Percentiles rank a stretch among this genome's conserved stretches.
These are phyloP conservation scores for Meandrusa payeni DNA, from an alignment of 2,888 invertebrate species.

Conservation along the genomic window DNA sequence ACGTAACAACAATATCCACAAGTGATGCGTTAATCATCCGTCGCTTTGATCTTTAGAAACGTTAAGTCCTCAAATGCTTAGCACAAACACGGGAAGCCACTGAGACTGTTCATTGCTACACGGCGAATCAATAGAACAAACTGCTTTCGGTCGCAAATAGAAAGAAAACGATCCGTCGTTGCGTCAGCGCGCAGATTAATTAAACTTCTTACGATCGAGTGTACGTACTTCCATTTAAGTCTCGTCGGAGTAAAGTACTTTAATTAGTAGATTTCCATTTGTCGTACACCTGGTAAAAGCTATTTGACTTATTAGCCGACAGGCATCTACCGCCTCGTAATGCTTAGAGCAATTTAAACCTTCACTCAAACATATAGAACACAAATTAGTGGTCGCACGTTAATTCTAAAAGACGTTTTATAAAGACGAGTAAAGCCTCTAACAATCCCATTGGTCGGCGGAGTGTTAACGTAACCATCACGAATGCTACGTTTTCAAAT, in stretches of 20 bases:
- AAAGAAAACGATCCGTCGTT: constrained; percentile 63
- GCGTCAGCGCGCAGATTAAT: constrained; percentile 69
- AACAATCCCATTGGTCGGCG: constrained; percentile 57
- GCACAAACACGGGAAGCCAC: constrained; percentile 59
- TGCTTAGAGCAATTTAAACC: constrained; percentile 43
- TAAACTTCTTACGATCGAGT: constrained; percentile 64
- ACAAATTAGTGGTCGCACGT: constrained; percentile 37
- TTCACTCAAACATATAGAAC: constrained; percentile 43
- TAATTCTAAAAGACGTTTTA: constrained; percentile 45
- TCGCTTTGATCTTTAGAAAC: constrained; percentile 60
- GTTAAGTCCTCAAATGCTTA: constrained; percentile 70
- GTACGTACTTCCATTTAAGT: constrained; percentile 62
- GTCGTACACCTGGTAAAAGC: constrained; percentile 69
- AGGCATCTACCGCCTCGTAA: constrained; percentile 40
- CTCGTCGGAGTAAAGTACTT: constrained; percentile 58
- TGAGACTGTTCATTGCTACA: constrained; percentile 58
- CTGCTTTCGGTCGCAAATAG: constrained; percentile 63
- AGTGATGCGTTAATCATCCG: constrained; percentile 66
- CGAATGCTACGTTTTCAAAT: constrained; percentile 73
- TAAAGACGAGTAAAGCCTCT: constrained; percentile 55
- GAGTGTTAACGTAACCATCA: constrained; percentile 69
- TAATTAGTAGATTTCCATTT: constrained; percentile 77
- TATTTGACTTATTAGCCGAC: constrained; percentile 59
- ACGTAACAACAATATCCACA: constrained; percentile 66
- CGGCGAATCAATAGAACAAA: constrained; percentile 68